phyloP scores from a whole-genome alignment of 1,140 invertebrate genomes.

The Metopolophium dirhodum region DNA sequence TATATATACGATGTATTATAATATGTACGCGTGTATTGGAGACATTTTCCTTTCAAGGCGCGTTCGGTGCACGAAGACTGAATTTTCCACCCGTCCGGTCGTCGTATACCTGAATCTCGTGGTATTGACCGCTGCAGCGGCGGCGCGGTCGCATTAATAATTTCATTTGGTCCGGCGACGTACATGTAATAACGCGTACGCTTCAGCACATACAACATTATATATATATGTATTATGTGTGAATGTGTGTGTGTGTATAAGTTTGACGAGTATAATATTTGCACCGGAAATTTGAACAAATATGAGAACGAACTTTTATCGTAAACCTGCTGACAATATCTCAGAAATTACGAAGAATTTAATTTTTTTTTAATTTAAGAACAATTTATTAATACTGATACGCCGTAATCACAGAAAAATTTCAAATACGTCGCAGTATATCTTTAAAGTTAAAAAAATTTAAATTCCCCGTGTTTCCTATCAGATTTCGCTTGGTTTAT shows the following conservation, averaged over 20 bases:
- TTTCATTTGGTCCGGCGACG: not conserved
- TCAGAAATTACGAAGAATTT: not conserved
- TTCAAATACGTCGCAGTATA: not conserved
- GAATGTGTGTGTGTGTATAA: not conserved
- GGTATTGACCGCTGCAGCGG: conserved; percentile 28
- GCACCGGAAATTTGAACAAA: not conserved
- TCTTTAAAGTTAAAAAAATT: not conserved
- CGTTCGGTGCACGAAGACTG: not conserved
- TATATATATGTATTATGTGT: not conserved
- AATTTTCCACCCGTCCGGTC: not conserved
- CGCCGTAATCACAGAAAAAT: not conserved
- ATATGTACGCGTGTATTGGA: not conserved
- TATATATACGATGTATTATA: not conserved
- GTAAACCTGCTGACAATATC: not conserved
- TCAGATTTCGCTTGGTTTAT: not conserved
- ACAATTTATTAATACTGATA: not conserved
- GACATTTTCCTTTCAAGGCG: not conserved
- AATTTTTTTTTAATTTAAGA: not conserved
- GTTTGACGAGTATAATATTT: not conserved
- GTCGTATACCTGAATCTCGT: not conserved
- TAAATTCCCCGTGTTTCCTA: conserved; percentile 1
- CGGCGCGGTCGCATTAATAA: not conserved
- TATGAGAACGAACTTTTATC: not conserved
- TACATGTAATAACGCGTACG: not conserved
- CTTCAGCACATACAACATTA: not conserved